These are phyloP conservation scores for Plebejus argus DNA, from an alignment of 2,888 invertebrate species.

Conservation along the genomic window DNA sequence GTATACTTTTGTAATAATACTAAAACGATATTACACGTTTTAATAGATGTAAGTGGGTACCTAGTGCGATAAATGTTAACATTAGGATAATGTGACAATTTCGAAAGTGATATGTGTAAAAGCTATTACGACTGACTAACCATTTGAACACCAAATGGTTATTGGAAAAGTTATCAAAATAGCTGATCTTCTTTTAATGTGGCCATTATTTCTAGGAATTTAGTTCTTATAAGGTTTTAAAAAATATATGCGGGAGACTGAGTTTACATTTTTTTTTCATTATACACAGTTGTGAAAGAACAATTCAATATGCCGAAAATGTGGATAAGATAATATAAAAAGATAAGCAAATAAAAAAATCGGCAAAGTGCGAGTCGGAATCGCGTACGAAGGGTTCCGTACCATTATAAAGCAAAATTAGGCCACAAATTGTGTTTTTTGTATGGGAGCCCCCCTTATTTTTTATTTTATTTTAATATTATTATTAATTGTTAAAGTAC, in stretches of 20 bases:
- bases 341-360: too few relatives aligned
- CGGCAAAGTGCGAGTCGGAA: too few relatives aligned
- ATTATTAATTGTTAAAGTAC: too few relatives aligned
- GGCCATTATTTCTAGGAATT: slow-evolving; percentile 15
- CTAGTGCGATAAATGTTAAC: slow-evolving; percentile 23
- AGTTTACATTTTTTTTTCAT: neutral
- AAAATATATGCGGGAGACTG: neutral
- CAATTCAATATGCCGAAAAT: too few relatives aligned
- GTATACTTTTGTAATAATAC: neutral
- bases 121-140: slow-evolving; percentile 13
- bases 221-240: neutral
- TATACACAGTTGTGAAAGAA: neutral
- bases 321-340: too few relatives aligned
- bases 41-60: slow-evolving; percentile 13
- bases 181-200: slow-evolving; percentile 21
- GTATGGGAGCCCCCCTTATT: too few relatives aligned
- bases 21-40: neutral
- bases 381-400: too few relatives aligned
- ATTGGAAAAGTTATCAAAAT: slow-evolving; percentile 26
- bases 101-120: slow-evolving; percentile 13
- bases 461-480: too few relatives aligned
- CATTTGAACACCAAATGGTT: slow-evolving; percentile 22
- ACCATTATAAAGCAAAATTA: too few relatives aligned
- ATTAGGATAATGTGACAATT: slow-evolving; percentile 22
- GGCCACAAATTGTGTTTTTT: too few relatives aligned